A percentile compares a stretch with the other conserved stretches of the same genome.
Evolutionary conservation across 64 coral and sea anemone genomes (phyloP).

Genomic region (Stylophora pistillata): DNA sequence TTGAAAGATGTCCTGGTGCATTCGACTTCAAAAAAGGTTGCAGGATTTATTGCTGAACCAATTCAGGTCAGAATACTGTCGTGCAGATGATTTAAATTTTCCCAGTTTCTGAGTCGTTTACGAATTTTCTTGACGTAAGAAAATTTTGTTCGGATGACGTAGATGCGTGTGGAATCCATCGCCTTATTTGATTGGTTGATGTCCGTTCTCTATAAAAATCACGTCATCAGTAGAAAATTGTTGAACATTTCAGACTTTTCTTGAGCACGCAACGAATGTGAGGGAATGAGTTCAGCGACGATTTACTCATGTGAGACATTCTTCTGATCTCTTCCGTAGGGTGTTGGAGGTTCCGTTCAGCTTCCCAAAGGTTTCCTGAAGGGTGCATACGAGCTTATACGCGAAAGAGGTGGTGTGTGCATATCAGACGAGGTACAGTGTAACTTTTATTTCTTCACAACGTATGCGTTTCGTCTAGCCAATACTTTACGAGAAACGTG

Average conservation of each 20-base stretch:
- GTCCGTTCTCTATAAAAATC: too few species aligned
- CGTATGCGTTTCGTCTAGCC: background rate
- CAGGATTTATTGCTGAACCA: slow-evolving; percentile 85
- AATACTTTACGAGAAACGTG: background rate
- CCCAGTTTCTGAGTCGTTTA: too few species aligned
- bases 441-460: background rate
- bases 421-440: slow-evolving; percentile 92
- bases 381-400: slow-evolving; percentile 84
- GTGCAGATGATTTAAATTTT: background rate
- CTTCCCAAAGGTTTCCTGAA: slow-evolving; percentile 92
- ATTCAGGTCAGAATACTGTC: slow-evolving; percentile 65
- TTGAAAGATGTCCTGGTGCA: slow-evolving; percentile 87
- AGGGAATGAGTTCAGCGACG: background rate
- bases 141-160: too few species aligned
- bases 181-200: too few species aligned
- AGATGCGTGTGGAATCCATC: too few species aligned
- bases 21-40: slow-evolving; percentile 78
- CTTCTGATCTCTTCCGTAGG: slow-evolving; percentile 23
- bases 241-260: too few species aligned
- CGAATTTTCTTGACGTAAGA: too few species aligned
- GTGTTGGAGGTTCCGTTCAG: slow-evolving; percentile 90
- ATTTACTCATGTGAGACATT: background rate
- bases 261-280: too few species aligned
- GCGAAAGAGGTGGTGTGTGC: slow-evolving; percentile 89
- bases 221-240: too few species aligned